These are phyloP conservation scores for Phrynosoma platyrhinos DNA, from an alignment of 2,113 vertebrate genomes.

Conservation along the genomic window DNA sequence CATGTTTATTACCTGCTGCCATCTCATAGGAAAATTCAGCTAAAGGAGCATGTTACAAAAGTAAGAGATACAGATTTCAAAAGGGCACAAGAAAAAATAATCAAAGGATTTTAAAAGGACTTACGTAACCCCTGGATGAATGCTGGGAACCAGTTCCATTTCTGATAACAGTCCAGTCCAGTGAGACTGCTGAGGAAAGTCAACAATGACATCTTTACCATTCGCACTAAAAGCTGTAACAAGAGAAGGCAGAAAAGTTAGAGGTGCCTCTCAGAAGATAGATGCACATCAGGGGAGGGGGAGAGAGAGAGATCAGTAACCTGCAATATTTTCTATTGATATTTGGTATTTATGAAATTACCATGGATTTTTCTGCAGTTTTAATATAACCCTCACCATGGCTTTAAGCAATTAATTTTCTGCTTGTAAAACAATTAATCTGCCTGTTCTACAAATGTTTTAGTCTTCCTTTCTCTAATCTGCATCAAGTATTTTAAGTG, in stretches of 20 bases:
- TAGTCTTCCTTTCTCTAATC: neutral
- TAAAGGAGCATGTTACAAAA: neutral
- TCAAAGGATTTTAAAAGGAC: neutral
- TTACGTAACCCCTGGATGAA: slow-evolving; percentile 96
- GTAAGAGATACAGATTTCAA: neutral
- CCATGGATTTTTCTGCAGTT: neutral
- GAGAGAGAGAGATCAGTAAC: neutral
- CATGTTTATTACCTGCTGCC: neutral
- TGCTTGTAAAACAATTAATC: neutral
- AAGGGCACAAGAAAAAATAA: neutral
- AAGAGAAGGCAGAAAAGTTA: slow-evolving; percentile 42
- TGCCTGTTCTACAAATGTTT: neutral
- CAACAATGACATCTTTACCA: slow-evolving; percentile 97
- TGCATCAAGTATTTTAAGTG: neutral
- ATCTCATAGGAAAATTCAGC: neutral
- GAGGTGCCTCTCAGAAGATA: neutral
- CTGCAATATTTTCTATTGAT: neutral
- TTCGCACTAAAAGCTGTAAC: slow-evolving; percentile 95
- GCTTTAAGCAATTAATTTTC: neutral
- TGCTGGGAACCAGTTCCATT: slow-evolving; percentile 96
- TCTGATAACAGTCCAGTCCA: slow-evolving; percentile 97
- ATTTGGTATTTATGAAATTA: neutral
- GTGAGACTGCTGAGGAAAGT: slow-evolving; percentile 97
- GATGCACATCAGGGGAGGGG: neutral
- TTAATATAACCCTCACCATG: neutral